phyloP scores from a whole-genome alignment of 2,113 vertebrate genomes.

The Chaetodon trifascialis region DNA sequence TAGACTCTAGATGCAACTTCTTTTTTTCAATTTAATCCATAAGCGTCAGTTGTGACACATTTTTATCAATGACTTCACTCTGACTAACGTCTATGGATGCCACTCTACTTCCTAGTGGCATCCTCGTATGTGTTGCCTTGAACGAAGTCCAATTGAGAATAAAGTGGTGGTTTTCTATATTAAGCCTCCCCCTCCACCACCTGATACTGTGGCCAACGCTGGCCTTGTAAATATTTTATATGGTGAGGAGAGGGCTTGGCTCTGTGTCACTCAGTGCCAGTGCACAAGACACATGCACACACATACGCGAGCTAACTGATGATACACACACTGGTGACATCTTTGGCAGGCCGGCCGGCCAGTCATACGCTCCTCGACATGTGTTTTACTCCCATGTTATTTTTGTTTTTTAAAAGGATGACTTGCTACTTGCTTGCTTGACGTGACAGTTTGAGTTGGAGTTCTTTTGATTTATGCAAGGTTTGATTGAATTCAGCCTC shows the following conservation, averaged over 20 bases:
- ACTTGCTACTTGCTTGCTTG: constrained; percentile 68
- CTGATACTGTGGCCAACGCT: constrained; percentile 89
- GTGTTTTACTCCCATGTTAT: constrained; percentile 76
- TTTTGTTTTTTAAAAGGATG: constrained; percentile 73
- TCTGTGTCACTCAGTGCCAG: constrained; percentile 73
- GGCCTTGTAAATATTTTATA: constrained; percentile 90
- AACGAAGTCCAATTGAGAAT: constrained; percentile 83
- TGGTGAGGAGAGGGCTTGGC: constrained; percentile 75
- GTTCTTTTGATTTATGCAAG: constrained; percentile 56
- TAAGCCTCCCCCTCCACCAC: constrained; percentile 89
- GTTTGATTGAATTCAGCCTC: constrained; percentile 21
- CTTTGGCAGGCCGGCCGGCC: constrained; percentile 65
- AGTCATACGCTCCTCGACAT: constrained; percentile 73
- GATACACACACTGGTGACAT: constrained; percentile 79
- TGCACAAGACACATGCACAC: constrained; percentile 59
- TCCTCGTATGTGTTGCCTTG: constrained; percentile 75
- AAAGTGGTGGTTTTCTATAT: constrained; percentile 90
- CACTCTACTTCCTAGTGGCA: constrained; percentile 42
- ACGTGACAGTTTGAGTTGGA: constrained; percentile 60
- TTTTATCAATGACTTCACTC: constrained; percentile 33
- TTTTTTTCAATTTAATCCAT: neutral
- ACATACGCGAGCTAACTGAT: constrained; percentile 50
- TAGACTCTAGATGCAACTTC: no score
- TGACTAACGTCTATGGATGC: constrained; percentile 15
- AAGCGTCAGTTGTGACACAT: neutral